Evolutionary conservation across 1,140 invertebrate genomes (phyloP).

Genomic region (Caenorhabditis remanei): DNA sequence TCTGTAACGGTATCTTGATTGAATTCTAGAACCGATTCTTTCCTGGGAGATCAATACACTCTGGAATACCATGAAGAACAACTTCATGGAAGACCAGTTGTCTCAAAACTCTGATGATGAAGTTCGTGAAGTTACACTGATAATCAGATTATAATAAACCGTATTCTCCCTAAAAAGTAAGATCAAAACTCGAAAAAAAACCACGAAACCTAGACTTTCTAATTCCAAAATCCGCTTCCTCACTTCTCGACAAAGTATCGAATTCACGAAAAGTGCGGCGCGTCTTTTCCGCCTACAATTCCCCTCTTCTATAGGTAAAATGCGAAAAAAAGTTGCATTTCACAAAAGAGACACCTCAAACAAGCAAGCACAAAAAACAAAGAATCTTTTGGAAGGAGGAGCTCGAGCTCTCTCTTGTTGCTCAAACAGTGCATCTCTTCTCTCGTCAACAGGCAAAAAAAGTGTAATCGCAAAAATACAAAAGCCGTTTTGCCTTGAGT

Average conservation of each 20-base stretch:
- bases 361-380: slow-evolving; percentile 54
- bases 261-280: neutral
- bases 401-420: slow-evolving; percentile 6
- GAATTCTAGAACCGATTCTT: too few relatives aligned
- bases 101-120: too few relatives aligned
- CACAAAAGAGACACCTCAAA: slow-evolving; percentile 40
- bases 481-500: slow-evolving; percentile 35
- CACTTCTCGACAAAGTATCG: neutral
- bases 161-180: too few relatives aligned
- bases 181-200: neutral
- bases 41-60: too few relatives aligned
- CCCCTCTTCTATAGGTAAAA: neutral
- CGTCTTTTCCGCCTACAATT: slow-evolving; percentile 15
- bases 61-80: too few relatives aligned
- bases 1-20: too few relatives aligned
- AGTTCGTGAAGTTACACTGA: too few relatives aligned
- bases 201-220: neutral
- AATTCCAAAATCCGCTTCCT: neutral
- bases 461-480: slow-evolving; percentile 55
- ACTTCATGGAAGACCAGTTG: too few relatives aligned
- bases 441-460: slow-evolving; percentile 33
- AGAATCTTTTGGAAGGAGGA: slow-evolving; percentile 35
- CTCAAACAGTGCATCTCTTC: slow-evolving; percentile 49
- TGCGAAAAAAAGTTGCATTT: slow-evolving; percentile 50
- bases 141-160: too few relatives aligned